These are phyloP conservation scores for Neodiprion fabricii DNA, from an alignment of 1,140 invertebrate genomes.

Conservation along the genomic window DNA sequence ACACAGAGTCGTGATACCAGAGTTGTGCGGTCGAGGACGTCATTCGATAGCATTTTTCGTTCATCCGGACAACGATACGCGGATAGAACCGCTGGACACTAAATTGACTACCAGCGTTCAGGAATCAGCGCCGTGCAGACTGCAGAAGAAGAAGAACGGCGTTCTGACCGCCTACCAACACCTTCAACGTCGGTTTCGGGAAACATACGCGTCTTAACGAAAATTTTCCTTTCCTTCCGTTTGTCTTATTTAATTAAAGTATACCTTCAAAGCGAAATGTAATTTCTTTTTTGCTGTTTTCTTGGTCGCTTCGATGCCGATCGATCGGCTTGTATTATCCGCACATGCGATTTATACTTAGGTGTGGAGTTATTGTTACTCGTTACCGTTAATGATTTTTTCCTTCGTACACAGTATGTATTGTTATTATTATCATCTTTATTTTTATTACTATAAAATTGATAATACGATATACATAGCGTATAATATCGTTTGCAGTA, in stretches of 20 bases:
- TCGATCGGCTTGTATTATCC: too few species aligned
- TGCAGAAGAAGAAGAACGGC: conserved; percentile 62
- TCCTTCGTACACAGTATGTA: too few species aligned
- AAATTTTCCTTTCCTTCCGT: neutral
- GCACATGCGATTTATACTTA: too few species aligned
- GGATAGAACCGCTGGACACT: conserved; percentile 65
- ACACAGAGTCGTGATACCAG: conserved; percentile 76
- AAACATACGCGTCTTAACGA: conserved; percentile 69
- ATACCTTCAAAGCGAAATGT: neutral
- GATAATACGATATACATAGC: too few species aligned
- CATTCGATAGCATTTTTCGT: conserved; percentile 81
- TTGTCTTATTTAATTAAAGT: neutral
- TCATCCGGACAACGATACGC: conserved; percentile 71
- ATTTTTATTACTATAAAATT: too few species aligned
- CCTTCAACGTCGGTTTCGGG: conserved; percentile 71
- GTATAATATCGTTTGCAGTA: too few species aligned
- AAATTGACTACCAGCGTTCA: conserved; percentile 54
- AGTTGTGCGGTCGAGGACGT: conserved; percentile 67
- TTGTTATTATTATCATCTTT: too few species aligned
- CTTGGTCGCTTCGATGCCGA: neutral
- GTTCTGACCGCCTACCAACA: conserved; percentile 73
- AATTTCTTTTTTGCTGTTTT: neutral
- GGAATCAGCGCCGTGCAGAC: conserved; percentile 49
- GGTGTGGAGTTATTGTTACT: too few species aligned
- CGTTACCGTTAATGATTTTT: too few species aligned